phyloP scores from a whole-genome alignment of 1,140 invertebrate genomes.

The Delia radicum region DNA sequence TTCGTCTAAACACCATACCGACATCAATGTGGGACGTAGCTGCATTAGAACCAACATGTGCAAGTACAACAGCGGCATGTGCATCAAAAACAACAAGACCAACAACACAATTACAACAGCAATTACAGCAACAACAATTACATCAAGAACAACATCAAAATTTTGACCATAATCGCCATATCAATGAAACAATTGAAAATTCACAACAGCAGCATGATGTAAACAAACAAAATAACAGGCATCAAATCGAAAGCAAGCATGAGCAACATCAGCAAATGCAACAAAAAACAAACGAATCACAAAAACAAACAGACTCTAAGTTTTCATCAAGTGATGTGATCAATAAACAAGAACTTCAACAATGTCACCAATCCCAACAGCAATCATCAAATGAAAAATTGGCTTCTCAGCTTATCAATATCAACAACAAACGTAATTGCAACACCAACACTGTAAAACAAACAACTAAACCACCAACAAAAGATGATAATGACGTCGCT shows the following conservation, averaged over 20 bases:
- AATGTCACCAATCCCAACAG: background rate
- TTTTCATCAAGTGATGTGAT: background rate
- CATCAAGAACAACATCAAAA: constrained; percentile 41
- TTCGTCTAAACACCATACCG: constrained; percentile 7
- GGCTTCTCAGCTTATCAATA: background rate
- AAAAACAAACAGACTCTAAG: background rate
- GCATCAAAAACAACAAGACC: constrained; percentile 51
- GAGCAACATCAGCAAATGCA: background rate
- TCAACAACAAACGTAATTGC: constrained; percentile 25
- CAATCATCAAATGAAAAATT: background rate
- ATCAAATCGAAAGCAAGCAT: background rate
- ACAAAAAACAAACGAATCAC: background rate
- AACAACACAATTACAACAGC: constrained; percentile 39
- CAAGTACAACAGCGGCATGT: constrained; percentile 52
- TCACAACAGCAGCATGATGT: background rate
- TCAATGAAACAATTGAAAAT: background rate
- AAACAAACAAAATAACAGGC: background rate
- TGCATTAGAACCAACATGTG: constrained; percentile 29
- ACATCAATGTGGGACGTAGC: constrained; percentile 40
- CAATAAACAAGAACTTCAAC: background rate
- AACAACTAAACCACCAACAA: constrained; percentile 29
- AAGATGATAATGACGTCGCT: constrained; percentile 32
- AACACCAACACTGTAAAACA: constrained; percentile 30
- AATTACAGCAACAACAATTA: constrained; percentile 39
- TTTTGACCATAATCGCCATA: constrained; percentile 42